Evolutionary conservation across 2,113 vertebrate species (phyloP).

Genomic region (Xyliphius kryptos): DNA sequence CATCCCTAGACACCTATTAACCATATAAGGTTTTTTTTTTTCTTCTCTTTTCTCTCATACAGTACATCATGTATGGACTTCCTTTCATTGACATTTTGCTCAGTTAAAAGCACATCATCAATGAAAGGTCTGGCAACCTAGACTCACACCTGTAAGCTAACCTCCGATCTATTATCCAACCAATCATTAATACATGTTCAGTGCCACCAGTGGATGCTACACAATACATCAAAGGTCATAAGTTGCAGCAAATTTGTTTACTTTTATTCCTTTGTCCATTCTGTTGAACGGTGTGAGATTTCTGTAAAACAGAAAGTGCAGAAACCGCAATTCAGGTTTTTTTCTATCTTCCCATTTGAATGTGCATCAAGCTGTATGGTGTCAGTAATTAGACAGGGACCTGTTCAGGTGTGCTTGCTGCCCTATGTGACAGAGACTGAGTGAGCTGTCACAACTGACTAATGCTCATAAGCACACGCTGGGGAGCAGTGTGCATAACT

Average conservation of each 20-base stretch:
- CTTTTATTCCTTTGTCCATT: neutral
- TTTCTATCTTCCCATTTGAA: neutral
- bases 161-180: too few species aligned
- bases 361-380: conserved; percentile 9
- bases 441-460: conserved; percentile 45
- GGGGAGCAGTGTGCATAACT: conserved; percentile 39
- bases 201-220: too few species aligned
- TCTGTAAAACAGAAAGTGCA: neutral
- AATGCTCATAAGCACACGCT: conserved; percentile 42
- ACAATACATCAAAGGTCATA: too few species aligned
- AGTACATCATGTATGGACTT: too few species aligned
- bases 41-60: too few species aligned
- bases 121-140: too few species aligned
- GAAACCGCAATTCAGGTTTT: neutral
- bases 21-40: too few species aligned
- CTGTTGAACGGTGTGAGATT: neutral
- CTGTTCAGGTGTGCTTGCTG: conserved; percentile 34
- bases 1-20: too few species aligned
- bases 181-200: too few species aligned
- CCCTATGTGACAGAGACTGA: conserved; percentile 39
- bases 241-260: neutral
- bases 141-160: too few species aligned
- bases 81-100: too few species aligned
- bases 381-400: conserved; percentile 29
- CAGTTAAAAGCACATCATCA: too few species aligned